phyloP scores from a whole-genome alignment of 2,888 invertebrate genomes.

The Eristalis tenax region DNA sequence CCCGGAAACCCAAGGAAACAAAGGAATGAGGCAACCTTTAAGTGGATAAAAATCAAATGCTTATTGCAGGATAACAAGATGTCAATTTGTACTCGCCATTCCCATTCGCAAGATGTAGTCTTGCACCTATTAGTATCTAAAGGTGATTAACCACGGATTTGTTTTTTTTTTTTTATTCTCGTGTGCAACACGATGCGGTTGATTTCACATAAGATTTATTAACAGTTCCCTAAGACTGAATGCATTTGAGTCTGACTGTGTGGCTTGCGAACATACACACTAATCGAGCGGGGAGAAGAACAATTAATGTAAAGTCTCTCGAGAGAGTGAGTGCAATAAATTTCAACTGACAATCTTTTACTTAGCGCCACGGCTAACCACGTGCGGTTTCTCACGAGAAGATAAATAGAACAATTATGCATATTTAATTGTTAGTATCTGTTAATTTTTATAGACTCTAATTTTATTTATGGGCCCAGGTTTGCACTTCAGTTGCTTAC shows the following conservation, averaged over 20 bases:
- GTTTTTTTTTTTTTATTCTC: slow-evolving; percentile 15
- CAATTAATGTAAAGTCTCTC: slow-evolving; percentile 50
- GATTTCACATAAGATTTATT: slow-evolving; percentile 73
- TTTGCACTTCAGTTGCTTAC: slow-evolving; percentile 42
- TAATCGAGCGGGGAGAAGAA: slow-evolving; percentile 41
- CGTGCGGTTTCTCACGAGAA: slow-evolving; percentile 32
- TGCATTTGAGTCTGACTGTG: slow-evolving; percentile 29
- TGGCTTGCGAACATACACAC: slow-evolving; percentile 9
- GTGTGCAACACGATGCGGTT: slow-evolving; percentile 73
- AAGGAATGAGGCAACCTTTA: slow-evolving; percentile 13
- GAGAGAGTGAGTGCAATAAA: slow-evolving; percentile 58
- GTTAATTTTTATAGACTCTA: slow-evolving; percentile 63
- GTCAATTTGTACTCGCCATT: slow-evolving; percentile 74
- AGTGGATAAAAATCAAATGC: slow-evolving; percentile 38
- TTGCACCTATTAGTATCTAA: slow-evolving; percentile 35
- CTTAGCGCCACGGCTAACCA: slow-evolving; percentile 52
- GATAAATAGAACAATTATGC: slow-evolving; percentile 56
- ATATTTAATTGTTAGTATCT: slow-evolving; percentile 57
- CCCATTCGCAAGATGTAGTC: slow-evolving; percentile 4
- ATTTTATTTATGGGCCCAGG: slow-evolving; percentile 48
- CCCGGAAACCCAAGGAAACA: slow-evolving; percentile 48
- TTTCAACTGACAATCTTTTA: slow-evolving; percentile 49
- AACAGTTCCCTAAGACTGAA: slow-evolving; percentile 50
- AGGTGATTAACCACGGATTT: slow-evolving; percentile 56
- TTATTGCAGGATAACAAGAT: slow-evolving; percentile 74